A percentile compares a stretch with the other conserved stretches of the same genome.
Conservation (phyloP, 2,888 invertebrate genomes). For the Idaea biselata region DNA sequence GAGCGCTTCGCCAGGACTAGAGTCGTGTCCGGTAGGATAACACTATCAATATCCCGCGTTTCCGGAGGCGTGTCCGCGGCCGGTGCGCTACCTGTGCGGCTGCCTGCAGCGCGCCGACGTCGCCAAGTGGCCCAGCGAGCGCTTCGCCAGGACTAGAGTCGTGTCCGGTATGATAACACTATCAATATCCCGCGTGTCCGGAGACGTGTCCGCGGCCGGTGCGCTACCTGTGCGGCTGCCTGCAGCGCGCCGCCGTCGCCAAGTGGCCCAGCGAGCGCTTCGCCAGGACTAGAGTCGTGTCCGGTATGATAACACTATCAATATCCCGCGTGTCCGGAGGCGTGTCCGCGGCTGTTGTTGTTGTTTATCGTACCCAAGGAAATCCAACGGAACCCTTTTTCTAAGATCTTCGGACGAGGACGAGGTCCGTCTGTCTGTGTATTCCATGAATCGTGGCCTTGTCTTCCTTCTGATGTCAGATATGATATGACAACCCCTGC, state of each 20-base stretch:
- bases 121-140: slow-evolving; percentile 96
- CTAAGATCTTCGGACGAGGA: too few species aligned
- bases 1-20: slow-evolving; percentile 95
- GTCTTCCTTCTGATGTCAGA: too few species aligned
- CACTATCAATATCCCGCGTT: slow-evolving; percentile 96
- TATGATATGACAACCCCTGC: too few species aligned
- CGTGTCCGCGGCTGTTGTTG: too few species aligned
- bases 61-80: slow-evolving; percentile 94
- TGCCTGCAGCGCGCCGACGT: slow-evolving; percentile 95
- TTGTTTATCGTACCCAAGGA: too few species aligned
- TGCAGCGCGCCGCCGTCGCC: slow-evolving; percentile 93
- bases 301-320: too few species aligned
- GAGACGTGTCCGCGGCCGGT: slow-evolving; percentile 96
- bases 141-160: slow-evolving; percentile 94
- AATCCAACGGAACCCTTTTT: too few species aligned
- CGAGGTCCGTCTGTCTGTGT: too few species aligned
- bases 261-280: slow-evolving; percentile 98
- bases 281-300: slow-evolving; percentile 96
- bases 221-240: slow-evolving; percentile 94
- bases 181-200: slow-evolving; percentile 85
- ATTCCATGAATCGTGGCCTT: too few species aligned
- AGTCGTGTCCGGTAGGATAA: slow-evolving; percentile 93
- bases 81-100: slow-evolving; percentile 95
- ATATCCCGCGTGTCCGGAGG: too few species aligned
- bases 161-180: slow-evolving; percentile 92